Evolutionary conservation across 92 coral and sea anemone genomes (phyloP).

Genomic region (Actinernus sp.): DNA sequence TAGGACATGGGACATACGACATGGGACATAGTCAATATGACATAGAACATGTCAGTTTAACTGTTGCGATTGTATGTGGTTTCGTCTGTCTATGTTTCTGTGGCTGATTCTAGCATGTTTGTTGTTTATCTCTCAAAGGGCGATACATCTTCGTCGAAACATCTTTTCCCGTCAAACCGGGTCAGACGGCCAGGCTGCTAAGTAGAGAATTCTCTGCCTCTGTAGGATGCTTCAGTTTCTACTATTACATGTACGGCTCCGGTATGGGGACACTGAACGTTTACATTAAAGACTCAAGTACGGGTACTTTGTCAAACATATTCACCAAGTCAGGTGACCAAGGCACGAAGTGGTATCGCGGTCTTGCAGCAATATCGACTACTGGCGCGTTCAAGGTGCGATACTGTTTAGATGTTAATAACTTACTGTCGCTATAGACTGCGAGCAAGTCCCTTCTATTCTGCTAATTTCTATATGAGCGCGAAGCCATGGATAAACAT

Average conservation of each 20-base stretch:
- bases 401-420: too few relatives aligned
- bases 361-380: neutral
- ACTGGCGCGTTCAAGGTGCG: conserved; percentile 35
- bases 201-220: conserved; percentile 42
- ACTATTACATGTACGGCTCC: conserved; percentile 36
- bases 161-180: conserved; percentile 34
- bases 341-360: neutral
- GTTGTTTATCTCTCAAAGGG: conserved; percentile 19
- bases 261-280: neutral
- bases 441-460: too few relatives aligned
- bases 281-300: neutral
- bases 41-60: too few relatives aligned
- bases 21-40: too few relatives aligned
- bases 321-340: neutral
- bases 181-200: conserved; percentile 51
- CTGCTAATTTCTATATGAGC: too few relatives aligned
- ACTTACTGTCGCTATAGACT: too few relatives aligned
- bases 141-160: conserved; percentile 53
- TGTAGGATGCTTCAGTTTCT: conserved; percentile 47
- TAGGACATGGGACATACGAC: too few relatives aligned
- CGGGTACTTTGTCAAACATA: neutral
- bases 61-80: too few relatives aligned
- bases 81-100: too few relatives aligned
- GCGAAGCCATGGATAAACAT: too few relatives aligned
- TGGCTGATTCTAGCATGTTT: too few relatives aligned